Base-by-base conservation (phyloP, 2,113 vertebrate genomes). In the Galeopterus variegatus region DNA sequence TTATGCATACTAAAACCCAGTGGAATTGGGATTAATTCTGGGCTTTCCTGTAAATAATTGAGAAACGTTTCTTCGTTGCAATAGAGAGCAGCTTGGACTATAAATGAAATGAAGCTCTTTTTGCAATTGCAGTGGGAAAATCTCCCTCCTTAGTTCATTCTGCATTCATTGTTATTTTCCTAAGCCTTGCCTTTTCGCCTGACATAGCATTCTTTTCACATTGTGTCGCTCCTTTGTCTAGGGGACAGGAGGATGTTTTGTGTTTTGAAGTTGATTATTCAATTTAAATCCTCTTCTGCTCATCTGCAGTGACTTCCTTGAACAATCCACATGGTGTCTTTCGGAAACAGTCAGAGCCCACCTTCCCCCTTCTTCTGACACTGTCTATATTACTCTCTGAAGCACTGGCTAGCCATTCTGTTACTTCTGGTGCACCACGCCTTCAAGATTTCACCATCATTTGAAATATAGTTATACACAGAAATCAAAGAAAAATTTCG, bases 211-310 rank as follows among this genome's bases (percentile, higher is more conserved):
- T 96, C 83, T 84, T 96, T 85, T 92, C 12, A 18, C 50, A 90
- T 84, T 65, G 28, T 84, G 70, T 85, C 62, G n/a, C 65, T 56
- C 79, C 70, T 95, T 96, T 96, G 67, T 92, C 64, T 88, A 45
- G 41, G 65, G 76, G 54, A 85, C 62, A 54, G 85, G 41, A 84
- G 88, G 72, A 90, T 94, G 76, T 62, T 94, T 97, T 93, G 65
- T 95, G 54, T 92, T 95, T 96, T 95, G 31, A 62, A 88, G 54
- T 90, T 93, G 96, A 85, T 97, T 77, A 76, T 92, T 92, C 84
- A 90, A 13, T 97, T 97, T 93, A 88, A 93, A 96, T 79, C 48
- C 80, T 81, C 54, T 62, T 91, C 79, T 36, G 52, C 50, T 70
- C n/a, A 79, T 95, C 83, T 58, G 58, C 23, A 48, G 75, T 72